A percentile compares a stretch with the other conserved stretches of the same genome.
These are phyloP conservation scores for Boulengeromyrus knoepffleri DNA, from an alignment of 2,113 vertebrate species.

Conservation along the genomic window DNA sequence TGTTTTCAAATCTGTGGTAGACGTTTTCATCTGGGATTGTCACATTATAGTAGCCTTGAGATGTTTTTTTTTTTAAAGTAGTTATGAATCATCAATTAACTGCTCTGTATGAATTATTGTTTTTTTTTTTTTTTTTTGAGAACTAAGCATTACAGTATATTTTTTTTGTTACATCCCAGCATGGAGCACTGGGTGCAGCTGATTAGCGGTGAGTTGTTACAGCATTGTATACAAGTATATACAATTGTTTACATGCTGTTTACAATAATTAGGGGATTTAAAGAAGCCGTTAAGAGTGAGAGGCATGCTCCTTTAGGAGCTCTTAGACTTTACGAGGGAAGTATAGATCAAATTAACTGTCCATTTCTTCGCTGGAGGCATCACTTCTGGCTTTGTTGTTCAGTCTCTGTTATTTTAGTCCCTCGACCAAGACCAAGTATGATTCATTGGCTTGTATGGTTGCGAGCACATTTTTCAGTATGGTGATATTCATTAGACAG, in stretches of 20 bases:
- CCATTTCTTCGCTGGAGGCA: constrained; percentile 44
- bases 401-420: constrained; percentile 60
- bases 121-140: constrained; percentile 21
- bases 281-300: constrained; percentile 47
- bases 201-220: constrained; percentile 52
- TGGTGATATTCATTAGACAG: constrained; percentile 8
- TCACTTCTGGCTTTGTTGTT: constrained; percentile 54
- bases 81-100: constrained; percentile 46
- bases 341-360: constrained; percentile 63
- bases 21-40: constrained; percentile 34
- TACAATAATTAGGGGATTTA: constrained; percentile 54
- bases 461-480: constrained; percentile 52
- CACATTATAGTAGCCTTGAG: constrained; percentile 42
- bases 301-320: constrained; percentile 41
- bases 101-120: constrained; percentile 33
- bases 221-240: constrained; percentile 48
- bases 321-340: constrained; percentile 34
- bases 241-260: constrained; percentile 55
- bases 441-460: constrained; percentile 58
- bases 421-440: constrained; percentile 61
- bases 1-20: constrained; percentile 26
- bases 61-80: neutral
- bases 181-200: constrained; percentile 27
- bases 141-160: constrained; percentile 37
- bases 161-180: constrained; percentile 39